These are phyloP conservation scores for Vandiemenella viatica DNA, from an alignment of 2,888 invertebrate genomes.

Conservation along the genomic window DNA sequence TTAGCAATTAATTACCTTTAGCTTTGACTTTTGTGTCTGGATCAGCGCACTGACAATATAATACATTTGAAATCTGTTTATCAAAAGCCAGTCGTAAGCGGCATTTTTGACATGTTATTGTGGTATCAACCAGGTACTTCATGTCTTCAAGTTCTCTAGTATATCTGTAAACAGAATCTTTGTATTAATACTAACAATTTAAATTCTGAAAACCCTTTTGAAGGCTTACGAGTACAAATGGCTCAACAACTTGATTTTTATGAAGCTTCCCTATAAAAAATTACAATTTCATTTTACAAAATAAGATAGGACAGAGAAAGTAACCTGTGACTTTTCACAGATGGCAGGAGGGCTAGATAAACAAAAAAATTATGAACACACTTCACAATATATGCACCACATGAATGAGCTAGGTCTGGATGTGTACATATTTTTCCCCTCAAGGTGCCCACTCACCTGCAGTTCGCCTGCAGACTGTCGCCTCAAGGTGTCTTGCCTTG, in stretches of 20 bases:
- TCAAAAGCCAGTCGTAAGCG: slow-evolving; percentile 30
- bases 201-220: background rate
- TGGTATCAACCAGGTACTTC: slow-evolving; percentile 34
- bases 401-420: too few species aligned
- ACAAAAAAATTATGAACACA: too few species aligned
- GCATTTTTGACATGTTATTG: slow-evolving; percentile 37
- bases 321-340: too few species aligned
- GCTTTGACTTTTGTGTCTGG: background rate
- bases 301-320: too few species aligned
- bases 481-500: too few species aligned
- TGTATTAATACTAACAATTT: background rate
- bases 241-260: background rate
- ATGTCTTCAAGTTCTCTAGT: slow-evolving; percentile 42
- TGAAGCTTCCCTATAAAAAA: too few species aligned
- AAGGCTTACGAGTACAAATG: background rate
- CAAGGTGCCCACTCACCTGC: too few species aligned
- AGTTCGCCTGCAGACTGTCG: too few species aligned
- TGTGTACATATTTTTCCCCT: too few species aligned
- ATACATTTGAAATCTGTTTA: slow-evolving; percentile 26
- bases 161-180: slow-evolving; percentile 25
- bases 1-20: background rate
- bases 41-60: slow-evolving; percentile 34
- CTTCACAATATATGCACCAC: too few species aligned
- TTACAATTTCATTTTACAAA: too few species aligned
- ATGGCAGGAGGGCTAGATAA: too few species aligned